Conservation (phyloP, 2,888 invertebrate species). For the Eudasyphora cyanicolor region DNA sequence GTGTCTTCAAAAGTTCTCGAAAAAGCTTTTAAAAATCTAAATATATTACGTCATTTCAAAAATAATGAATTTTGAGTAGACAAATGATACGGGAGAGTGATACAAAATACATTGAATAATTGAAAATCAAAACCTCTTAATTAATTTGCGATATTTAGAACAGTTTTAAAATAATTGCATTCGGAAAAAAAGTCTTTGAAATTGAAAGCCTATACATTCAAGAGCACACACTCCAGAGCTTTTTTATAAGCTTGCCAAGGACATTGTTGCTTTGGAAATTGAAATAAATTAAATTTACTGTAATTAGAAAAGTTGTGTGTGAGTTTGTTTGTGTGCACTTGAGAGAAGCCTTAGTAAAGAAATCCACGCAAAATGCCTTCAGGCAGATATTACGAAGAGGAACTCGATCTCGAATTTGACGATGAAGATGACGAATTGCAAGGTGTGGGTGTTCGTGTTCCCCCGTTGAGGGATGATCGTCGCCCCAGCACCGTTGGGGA, state of each 20-base stretch:
- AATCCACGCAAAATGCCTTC: constrained; percentile 71
- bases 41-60: too few relatives aligned
- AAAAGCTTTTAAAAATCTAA: too few relatives aligned
- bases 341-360: constrained; percentile 31
- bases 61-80: not conserved
- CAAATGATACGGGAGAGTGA: not conserved
- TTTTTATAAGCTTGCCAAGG: not conserved
- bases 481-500: constrained; percentile 68
- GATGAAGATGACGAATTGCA: constrained; percentile 72
- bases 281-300: not conserved
- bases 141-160: too few relatives aligned
- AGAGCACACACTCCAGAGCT: not conserved
- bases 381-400: constrained; percentile 69
- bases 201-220: not conserved
- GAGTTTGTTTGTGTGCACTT: not conserved
- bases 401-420: constrained; percentile 76
- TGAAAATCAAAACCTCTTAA: too few relatives aligned
- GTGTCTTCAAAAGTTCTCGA: too few relatives aligned
- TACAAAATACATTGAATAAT: not conserved
- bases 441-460: constrained; percentile 73
- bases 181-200: not conserved
- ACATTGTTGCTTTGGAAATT: not conserved
- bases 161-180: not conserved
- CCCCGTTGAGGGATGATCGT: constrained; percentile 67
- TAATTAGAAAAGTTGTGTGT: not conserved